Percentiles rank a stretch among this genome's conserved stretches.
These are phyloP conservation scores for Zootermopsis nevadensis DNA, from an alignment of 2,888 invertebrate genomes.

Conservation along the genomic window DNA sequence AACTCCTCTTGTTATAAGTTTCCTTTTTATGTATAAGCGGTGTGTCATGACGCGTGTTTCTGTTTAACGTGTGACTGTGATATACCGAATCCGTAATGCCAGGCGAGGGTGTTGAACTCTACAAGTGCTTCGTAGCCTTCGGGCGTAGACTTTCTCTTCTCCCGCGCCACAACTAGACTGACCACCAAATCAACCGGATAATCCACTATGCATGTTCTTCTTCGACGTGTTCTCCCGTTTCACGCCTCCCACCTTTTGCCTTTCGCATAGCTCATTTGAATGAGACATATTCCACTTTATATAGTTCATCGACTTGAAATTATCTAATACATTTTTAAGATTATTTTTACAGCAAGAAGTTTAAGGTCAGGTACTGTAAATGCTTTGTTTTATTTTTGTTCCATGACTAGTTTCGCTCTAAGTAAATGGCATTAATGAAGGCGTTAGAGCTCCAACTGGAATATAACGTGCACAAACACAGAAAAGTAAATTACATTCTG, in stretches of 20 bases:
- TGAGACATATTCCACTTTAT: conserved; percentile 6
- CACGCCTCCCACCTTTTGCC: not conserved
- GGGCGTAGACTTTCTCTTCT: conserved; percentile 45
- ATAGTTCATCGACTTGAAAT: not conserved
- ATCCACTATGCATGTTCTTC: conserved; percentile 11
- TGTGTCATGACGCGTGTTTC: not conserved
- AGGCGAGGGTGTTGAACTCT: conserved; percentile 44
- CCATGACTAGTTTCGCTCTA: too few relatives aligned
- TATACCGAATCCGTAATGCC: conserved; percentile 19
- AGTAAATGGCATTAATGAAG: too few relatives aligned
- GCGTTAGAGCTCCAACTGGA: too few relatives aligned
- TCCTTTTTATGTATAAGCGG: conserved; percentile 1
- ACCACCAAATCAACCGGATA: conserved; percentile 26
- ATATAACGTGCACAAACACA: too few relatives aligned
- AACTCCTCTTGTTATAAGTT: conserved; percentile 6
- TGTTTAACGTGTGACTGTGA: not conserved
- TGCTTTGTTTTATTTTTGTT: too few relatives aligned
- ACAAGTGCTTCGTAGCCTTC: conserved; percentile 14
- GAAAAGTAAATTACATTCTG: too few relatives aligned
- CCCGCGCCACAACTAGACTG: conserved; percentile 42
- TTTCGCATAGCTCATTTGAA: not conserved
- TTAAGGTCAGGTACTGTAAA: not conserved
- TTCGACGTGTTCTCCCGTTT: not conserved
- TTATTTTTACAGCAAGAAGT: conserved; percentile 19
- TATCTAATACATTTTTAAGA: conserved; percentile 8